Evolutionary conservation across 2,113 vertebrate species (phyloP), one percentile per base, ranked within the genome.

Genomic region (Osmerus eperlanus): DNA sequence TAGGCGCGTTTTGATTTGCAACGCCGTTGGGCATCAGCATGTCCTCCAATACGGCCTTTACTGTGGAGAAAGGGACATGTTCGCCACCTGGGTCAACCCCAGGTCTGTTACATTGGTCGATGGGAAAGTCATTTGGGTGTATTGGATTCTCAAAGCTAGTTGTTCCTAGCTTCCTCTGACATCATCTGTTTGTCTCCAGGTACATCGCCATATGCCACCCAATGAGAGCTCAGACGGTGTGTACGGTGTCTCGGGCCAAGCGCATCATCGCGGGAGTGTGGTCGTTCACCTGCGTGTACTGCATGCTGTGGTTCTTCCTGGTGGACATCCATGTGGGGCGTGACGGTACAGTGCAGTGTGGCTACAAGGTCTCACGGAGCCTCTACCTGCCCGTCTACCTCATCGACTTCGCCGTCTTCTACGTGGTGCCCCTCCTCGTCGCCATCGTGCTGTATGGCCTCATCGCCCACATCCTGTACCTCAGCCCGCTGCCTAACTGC

Each of bases 341-440:
- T 8, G 86, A 81, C 14, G 86, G 79, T 29, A 86, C 87, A 1
- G 83, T 91, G 56, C 88, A 92, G 83, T 95, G 93, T 0, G 90
- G 92, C 62, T 95, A 94, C 88, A 89, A 81, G 41, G 94, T 92
- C 69, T 93, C 94, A 12, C 84, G 89, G 12, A 90, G 94, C 73
- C 93, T 95, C 76, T 93, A 93, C 79, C 89, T 95, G 73, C 93
- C 92, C 72, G 93, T 94, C 84, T 94, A 93, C 87, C 90, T 95
- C 77, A 90, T 93, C 0, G 94, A 95, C 88, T 94, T 94, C 1
- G 47, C 92, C 61, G 83, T 94, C 78, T 95, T 95, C 85, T 94
- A 94, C 0, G 86, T 93, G 32, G 78, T 85, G 4, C 92, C 93
- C 0, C 80, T 94, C 72, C 83, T 93, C n/a, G 87, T 92, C 29